Percentiles rank a stretch among this genome's conserved stretches.
phyloP scores from a whole-genome alignment of 2,888 invertebrate genomes.

The Eupithecia exiguata region DNA sequence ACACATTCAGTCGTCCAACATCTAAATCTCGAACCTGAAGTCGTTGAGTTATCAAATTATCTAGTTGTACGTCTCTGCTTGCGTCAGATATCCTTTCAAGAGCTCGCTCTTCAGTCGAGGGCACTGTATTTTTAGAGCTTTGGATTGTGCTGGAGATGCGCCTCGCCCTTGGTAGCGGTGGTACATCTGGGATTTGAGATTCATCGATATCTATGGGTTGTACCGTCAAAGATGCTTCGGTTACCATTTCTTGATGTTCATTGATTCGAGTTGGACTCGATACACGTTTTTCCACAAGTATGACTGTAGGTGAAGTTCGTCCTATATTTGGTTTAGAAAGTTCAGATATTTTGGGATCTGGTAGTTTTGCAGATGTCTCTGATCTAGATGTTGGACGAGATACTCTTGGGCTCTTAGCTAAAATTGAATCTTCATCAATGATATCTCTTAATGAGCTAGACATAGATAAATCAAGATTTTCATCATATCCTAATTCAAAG shows the following conservation, averaged over 20 bases:
- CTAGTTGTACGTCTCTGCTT: constrained; percentile 70
- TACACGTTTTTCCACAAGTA: constrained; percentile 84
- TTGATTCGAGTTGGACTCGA: constrained; percentile 85
- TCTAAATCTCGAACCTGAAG: constrained; percentile 90
- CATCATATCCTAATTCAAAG: constrained; percentile 84
- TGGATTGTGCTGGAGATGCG: constrained; percentile 47
- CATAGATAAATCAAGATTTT: constrained; percentile 75
- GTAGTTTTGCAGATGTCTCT: constrained; percentile 82
- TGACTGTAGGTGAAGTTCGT: constrained; percentile 85
- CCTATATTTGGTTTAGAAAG: constrained; percentile 82
- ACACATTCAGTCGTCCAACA: constrained; percentile 90
- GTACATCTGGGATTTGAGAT: constrained; percentile 72
- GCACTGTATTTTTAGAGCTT: constrained; percentile 51
- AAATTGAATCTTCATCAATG: constrained; percentile 81
- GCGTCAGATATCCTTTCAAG: constrained; percentile 68
- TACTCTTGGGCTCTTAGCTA: constrained; percentile 71
- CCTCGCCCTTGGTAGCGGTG: constrained; percentile 74
- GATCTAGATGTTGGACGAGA: constrained; percentile 83
- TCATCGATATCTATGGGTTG: constrained; percentile 85
- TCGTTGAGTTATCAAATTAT: constrained; percentile 83
- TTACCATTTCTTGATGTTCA: constrained; percentile 85
- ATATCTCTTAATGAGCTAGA: constrained; percentile 77
- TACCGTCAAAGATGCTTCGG: constrained; percentile 86
- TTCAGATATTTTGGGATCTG: constrained; percentile 83
- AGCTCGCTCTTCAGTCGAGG: constrained; percentile 57